Conservation (phyloP, 2,113 vertebrate genomes). For the Corythaixoides concolor region DNA sequence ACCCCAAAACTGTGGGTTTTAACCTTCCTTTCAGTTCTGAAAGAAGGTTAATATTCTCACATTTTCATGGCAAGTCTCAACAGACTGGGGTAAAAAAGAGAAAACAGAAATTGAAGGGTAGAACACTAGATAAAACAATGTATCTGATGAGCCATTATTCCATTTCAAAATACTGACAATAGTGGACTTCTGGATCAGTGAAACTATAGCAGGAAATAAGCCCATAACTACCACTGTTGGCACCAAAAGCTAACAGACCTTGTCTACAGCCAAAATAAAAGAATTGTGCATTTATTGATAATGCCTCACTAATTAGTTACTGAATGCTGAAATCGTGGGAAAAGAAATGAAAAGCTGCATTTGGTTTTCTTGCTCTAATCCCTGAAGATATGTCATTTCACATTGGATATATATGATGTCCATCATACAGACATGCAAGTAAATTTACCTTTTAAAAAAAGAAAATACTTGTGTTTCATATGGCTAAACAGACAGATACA, state of each 20-base stretch:
- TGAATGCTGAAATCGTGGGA: not conserved
- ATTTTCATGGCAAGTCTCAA: not conserved
- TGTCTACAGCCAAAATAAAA: not conserved
- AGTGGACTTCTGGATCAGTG: not conserved
- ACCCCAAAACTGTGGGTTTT: not conserved
- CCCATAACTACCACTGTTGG: not conserved
- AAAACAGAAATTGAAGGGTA: not conserved
- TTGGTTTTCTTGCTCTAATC: not conserved
- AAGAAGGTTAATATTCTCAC: not conserved
- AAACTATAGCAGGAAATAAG: not conserved
- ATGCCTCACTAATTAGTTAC: not conserved
- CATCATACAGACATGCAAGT: not conserved
- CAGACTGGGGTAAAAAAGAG: not conserved
- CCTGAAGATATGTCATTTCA: not conserved
- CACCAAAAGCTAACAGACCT: not conserved
- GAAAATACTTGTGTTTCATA: not conserved
- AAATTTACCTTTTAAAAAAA: not conserved
- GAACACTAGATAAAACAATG: not conserved
- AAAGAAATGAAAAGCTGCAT: not conserved
- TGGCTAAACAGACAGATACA: not conserved
- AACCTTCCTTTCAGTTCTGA: not conserved
- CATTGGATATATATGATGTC: accelerated
- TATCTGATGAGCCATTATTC: not conserved
- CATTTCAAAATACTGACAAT: not conserved
- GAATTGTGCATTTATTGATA: not conserved